Base-by-base conservation (phyloP, 1,140 invertebrate species). In the Carposina sasakii region DNA sequence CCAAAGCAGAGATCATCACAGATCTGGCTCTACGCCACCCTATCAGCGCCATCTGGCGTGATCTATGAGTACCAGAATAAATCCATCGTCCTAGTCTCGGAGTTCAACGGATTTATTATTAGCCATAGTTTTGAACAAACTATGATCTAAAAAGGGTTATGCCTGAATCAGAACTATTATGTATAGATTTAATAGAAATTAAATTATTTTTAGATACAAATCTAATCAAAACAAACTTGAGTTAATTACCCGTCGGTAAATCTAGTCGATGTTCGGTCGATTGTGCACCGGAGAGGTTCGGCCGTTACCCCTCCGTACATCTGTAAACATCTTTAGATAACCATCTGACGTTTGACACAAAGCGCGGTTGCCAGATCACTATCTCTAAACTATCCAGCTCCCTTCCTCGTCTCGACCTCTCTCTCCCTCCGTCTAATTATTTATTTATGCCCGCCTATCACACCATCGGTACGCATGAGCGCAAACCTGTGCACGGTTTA, bases 281-380 rank as follows among this genome's bases (percentile, higher is more conserved):
- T 78, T 76, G 74, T 69, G 55, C 66, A 48, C 44, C 55, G 59
- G 60, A 70, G 62, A 69, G 63, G 57, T 67, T 67, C 58, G 71
- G 61, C 65, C 67, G 63, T 70, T 69, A 68, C 68, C 71, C 67
- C 67, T 63, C 60, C 61, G 63, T 79, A 82, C 78, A 82, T 82
- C 78, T 82, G 78, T 81, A 82, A 82, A 82, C 78, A 81, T 82
- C 75, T 81, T 63, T 34, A 68, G 76, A 83, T 83, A 77, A 70
- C 9, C 59, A 83, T 83, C 76, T 79, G 79, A 83, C 79, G 79
- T 77, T 77, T 83, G 79, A 81, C 76, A 81, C 79, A 83, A 83
- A 83, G 78, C 75, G 73, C 76, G 78, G 72, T 78, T 71, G 74
- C 71, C 53, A 54, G 60, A 68, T 71, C 79, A 76, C 47, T 65